Evolutionary conservation across 2,113 vertebrate species (phyloP), one percentile per base, ranked within the genome.

Genomic region (Cottus gobio): DNA sequence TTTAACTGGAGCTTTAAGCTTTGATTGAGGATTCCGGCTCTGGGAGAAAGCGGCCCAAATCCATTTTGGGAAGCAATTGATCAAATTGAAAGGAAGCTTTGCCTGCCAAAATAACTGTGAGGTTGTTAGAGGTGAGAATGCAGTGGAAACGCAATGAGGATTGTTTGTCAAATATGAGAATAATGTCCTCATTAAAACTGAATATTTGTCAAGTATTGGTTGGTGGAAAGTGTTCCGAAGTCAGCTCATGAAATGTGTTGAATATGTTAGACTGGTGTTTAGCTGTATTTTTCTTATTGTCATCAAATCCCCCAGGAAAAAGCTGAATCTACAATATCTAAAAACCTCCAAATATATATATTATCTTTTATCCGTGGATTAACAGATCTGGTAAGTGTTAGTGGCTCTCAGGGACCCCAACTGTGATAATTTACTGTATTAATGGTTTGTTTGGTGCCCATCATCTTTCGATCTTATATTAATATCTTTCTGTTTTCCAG

Each of bases 1-100:
- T 81, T 87, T 82, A 46, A 80, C 57, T 75, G 24, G 65, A 86
- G 85, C 76, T 85, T 78, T 64, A 31, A 36, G 71, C 80, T 87
- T 87, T 84, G 36, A 87, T 58, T 36, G 46, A 69, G 61, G 57
- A 86, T 81, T 71, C 64, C 69, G 73, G 24, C 71, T 85, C 37
- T 4, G 56, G 67, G 16, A 66, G 54, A 44, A 42, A 67, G 36
- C 20, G 62, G 39, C 58, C 82, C 62, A 62, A 67, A 90, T 46
- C 9, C 61, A 78, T 54, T 79, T 71, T 44, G 34, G 57, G 54
- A 82, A 65, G 44, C 56, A 50, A 57, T 68, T 56, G 39, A 3
- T 65, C 22, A 75, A 68, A 65, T 1, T 60, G 34, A 70, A 60
- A 37, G 64, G 57, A 61, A 18, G 66, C 68, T 57, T 58, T 77